phyloP scores from a whole-genome alignment of 2,113 vertebrate genomes.

The Haplochromis burtoni region DNA sequence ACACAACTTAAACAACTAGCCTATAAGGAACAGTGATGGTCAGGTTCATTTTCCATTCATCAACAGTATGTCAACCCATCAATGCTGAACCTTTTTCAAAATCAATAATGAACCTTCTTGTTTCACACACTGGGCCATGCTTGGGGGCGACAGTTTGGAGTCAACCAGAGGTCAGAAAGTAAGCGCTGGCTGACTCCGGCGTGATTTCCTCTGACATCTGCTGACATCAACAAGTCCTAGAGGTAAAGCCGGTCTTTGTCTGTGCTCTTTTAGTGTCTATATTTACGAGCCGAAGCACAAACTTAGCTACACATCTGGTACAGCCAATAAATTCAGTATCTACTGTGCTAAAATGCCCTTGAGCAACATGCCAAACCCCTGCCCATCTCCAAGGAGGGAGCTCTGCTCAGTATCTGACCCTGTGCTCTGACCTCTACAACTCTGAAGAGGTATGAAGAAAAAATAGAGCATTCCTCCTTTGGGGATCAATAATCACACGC shows the following conservation, averaged over 20 bases:
- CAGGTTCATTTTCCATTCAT: neutral
- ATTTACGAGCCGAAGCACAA: neutral
- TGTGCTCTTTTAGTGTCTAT: neutral
- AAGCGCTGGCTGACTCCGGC: neutral
- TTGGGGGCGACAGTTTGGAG: neutral
- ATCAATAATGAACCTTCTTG: neutral
- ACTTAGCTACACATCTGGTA: neutral
- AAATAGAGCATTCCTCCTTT: neutral
- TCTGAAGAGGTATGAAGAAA: neutral
- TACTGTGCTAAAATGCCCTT: neutral
- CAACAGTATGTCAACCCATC: neutral
- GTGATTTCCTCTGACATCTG: neutral
- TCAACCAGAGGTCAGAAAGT: neutral
- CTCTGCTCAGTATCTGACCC: neutral
- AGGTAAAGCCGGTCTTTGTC: neutral
- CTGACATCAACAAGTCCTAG: neutral
- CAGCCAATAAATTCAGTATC: neutral
- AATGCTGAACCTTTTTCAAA: neutral
- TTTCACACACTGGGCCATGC: neutral
- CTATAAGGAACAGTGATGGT: neutral
- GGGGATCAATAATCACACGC: constrained; percentile 3
- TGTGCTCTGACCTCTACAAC: neutral
- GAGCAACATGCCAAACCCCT: neutral
- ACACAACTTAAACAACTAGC: neutral
- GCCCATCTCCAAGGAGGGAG: neutral